A percentile compares a stretch with the other conserved stretches of the same genome.
Evolutionary conservation across 2,113 vertebrate species (phyloP).

Genomic region (Antechinus flavipes): DNA sequence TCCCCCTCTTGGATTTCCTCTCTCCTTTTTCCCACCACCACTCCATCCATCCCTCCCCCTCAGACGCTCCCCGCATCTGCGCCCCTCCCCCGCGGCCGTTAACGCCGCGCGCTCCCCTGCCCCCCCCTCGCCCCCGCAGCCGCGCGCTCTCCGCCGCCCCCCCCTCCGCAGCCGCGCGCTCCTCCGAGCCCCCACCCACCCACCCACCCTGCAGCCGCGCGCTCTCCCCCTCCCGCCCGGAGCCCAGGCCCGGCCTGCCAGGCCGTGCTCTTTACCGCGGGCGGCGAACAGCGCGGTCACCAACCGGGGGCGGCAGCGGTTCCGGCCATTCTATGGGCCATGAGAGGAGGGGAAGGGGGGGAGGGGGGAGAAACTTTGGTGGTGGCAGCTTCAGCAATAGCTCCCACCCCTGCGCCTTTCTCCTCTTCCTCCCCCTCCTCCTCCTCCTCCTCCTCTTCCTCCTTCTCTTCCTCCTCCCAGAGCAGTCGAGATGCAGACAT

Average conservation of each 20-base stretch:
- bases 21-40: neutral
- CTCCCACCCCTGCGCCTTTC: constrained; percentile 81
- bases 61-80: neutral
- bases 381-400: constrained; percentile 74
- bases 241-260: constrained; percentile 76
- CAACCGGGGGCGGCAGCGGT: constrained; percentile 69
- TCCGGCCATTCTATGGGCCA: constrained; percentile 66
- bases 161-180: constrained; percentile 34
- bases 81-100: neutral
- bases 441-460: constrained; percentile 81
- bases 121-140: constrained; percentile 14
- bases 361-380: constrained; percentile 77
- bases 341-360: constrained; percentile 69
- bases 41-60: neutral
- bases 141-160: neutral
- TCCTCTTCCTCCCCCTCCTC: constrained; percentile 80
- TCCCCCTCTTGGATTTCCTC: neutral
- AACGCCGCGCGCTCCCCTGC: neutral
- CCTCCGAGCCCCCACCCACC: constrained; percentile 63
- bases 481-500: constrained; percentile 80
- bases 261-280: constrained; percentile 79
- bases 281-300: constrained; percentile 75
- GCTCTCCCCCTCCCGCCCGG: constrained; percentile 70
- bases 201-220: constrained; percentile 63
- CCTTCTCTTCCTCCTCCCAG: constrained; percentile 83